Base-by-base conservation (phyloP, 2,888 invertebrate species). In the Gerris lacustris region DNA sequence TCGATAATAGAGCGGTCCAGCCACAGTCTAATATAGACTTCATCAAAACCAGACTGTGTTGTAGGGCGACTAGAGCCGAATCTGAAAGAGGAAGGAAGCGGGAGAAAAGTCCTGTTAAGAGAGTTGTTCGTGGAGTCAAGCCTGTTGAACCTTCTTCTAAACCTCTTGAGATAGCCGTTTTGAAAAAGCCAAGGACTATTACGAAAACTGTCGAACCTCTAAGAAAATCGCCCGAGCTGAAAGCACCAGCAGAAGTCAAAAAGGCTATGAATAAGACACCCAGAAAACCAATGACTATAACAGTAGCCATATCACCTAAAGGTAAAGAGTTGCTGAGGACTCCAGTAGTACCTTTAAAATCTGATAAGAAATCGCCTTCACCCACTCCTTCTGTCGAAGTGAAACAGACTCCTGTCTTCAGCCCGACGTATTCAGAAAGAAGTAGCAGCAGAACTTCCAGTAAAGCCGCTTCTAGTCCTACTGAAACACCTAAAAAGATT, bases 171-270 rank as follows among this genome's bases (percentile, higher is more conserved):
- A 55, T 55, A 9, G 55, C 55, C 15, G 55, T 55, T 11, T 15
- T 55, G 9, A 55, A 55, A 15, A 55, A 55, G 55, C 55, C 55
- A 55, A 55, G 55, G 15, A 15, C 15, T 15, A 55, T 55, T 55
- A 72, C 69, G 43, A 75, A 72, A 64, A 74, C 73, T 70, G 75
- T 74, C 63, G 74, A 74, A 69, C 45, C 73, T 17, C 77, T 82
- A 45, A 79, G 81, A 68, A 81, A 81, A 74, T 82, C 87, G 47
- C 84, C 86, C 0, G 85, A 85, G 70, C 77, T 87, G 6, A 80
- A 84, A 63, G 86, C 86, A 0, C 85, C 87, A 0, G 83, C 82
- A 44, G 86, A 86, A 77, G 85, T 86, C 0, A 84, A 84, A 73
- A 82, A 82, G 72, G 82, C 81, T 6, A 80, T 81, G 70, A 64